A percentile compares a stretch with the other conserved stretches of the same genome.
Evolutionary conservation across 37 sponge, comb jelly and placozoan species (phyloP).

Genomic region (Diacarnus erythraeanus): DNA sequence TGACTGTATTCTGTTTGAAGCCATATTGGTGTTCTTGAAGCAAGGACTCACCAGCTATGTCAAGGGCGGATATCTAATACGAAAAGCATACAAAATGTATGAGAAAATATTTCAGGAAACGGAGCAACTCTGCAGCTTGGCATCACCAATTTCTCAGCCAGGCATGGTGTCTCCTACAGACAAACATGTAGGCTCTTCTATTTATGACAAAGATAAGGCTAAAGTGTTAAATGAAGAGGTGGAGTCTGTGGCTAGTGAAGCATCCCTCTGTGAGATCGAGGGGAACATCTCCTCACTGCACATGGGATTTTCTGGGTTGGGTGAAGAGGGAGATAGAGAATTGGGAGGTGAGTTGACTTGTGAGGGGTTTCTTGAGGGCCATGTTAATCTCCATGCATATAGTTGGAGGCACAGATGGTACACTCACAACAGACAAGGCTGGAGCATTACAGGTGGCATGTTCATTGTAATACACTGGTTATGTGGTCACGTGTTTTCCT

Average conservation of each 20-base stretch:
- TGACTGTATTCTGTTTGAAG: conserved; percentile 85
- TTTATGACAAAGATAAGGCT: conserved; percentile 42
- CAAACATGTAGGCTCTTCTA: conserved; percentile 51
- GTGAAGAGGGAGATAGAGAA: no score
- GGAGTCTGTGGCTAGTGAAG: background rate
- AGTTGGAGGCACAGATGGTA: no score
- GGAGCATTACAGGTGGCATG: background rate
- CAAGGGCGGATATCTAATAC: conserved; percentile 87
- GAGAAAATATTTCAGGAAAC: conserved; percentile 60
- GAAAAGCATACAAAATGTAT: conserved; percentile 91
- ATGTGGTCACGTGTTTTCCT: background rate
- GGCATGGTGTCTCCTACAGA: conserved; percentile 21
- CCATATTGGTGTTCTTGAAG: conserved; percentile 74
- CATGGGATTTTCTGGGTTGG: conserved; percentile 5
- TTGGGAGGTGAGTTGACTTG: conserved; percentile 13
- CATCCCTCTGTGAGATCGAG: background rate
- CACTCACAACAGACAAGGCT: background rate
- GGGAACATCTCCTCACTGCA: conserved; percentile 8
- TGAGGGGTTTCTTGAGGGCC: background rate
- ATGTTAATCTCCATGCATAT: background rate
- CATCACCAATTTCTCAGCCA: conserved; percentile 52
- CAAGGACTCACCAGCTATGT: conserved; percentile 86
- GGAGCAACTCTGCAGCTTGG: conserved; percentile 64
- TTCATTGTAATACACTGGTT: background rate
- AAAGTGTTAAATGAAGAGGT: conserved; percentile 19